These are phyloP conservation scores for Galerucella nymphaeae DNA, from an alignment of 2,888 invertebrate genomes.

Conservation along the genomic window DNA sequence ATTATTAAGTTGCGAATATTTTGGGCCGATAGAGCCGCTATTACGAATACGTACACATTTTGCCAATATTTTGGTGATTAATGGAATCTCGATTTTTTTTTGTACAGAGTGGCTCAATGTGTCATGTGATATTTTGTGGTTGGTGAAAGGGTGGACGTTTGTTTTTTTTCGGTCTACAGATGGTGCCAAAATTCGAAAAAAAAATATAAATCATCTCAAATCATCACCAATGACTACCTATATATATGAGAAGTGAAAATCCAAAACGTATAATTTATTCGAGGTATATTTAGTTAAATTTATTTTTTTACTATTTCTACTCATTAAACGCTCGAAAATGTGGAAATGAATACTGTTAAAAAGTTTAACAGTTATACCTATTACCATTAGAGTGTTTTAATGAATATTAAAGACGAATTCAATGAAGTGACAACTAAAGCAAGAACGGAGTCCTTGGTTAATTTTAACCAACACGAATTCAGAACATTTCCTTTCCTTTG, in stretches of 20 bases:
- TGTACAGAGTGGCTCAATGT: conserved; percentile 64
- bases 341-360: too few species aligned
- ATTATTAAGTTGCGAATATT: conserved; percentile 52
- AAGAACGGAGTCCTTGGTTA: too few species aligned
- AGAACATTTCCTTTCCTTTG: too few species aligned
- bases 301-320: not conserved
- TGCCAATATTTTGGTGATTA: conserved; percentile 53
- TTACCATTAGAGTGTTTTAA: too few species aligned
- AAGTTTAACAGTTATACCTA: too few species aligned
- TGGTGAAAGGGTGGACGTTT: conserved; percentile 57
- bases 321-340: too few species aligned
- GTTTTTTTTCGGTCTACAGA: conserved; percentile 54
- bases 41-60: conserved; percentile 61
- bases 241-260: not conserved
- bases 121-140: conserved; percentile 67
- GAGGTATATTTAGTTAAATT: not conserved
- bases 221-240: too few species aligned
- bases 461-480: too few species aligned
- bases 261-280: not conserved
- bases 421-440: too few species aligned
- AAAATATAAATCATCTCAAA: conserved; percentile 38
- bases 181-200: conserved; percentile 53
- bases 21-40: conserved; percentile 53
- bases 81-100: conserved; percentile 49
- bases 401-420: too few species aligned